Base-by-base conservation (phyloP, 2,888 invertebrate genomes). In the Timema podura region DNA sequence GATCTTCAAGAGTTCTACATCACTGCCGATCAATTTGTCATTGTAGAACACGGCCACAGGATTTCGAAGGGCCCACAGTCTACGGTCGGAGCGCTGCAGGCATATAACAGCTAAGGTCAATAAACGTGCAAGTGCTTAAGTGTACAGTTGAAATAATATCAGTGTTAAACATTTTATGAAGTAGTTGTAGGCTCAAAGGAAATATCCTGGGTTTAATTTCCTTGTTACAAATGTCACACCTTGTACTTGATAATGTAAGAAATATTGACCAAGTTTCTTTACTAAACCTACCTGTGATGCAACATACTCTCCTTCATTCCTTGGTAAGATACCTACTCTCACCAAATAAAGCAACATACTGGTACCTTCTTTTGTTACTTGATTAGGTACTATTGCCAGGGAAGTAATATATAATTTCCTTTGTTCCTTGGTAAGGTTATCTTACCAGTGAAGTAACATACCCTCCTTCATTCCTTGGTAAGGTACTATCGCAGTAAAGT, bases 21-120 rank as follows among this genome's bases (percentile, higher is more conserved):
- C 83, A 61, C 85, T 85, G 0, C 88, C 88, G 48, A 88, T 76
- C 72, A 83, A 83, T 68, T 81, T 77, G 9, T 81, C 82, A 73
- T 87, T 81, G 2, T 81, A 74, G 72, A 86, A 81, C 1, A 88
- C 82, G 6, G 82, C 84, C 0, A 86, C 85, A 65, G 81, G 80
- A 54, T 81, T 81, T 48, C 77, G 74, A 44, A 85, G 75, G 11
- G 82, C 81, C 81, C 84, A 86, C 8, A 84, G 78, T 65, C 80
- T 74, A 1, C 82, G 82, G 9, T 86, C 86, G 15, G 64, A 66
- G 44, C 45, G 11, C 68, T 69, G 48, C 10, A 30, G 61, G 48
- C 8, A 65, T 15, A 47, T 6, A 47, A 54, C 5, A 15, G 13
- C 5, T 2, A 13, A 2, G 15, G 51, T 5, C n/a, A n/a, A n/a